Conservation (phyloP, 2,797 vertebrate species). For the Sylvilagus floridanus region DNA sequence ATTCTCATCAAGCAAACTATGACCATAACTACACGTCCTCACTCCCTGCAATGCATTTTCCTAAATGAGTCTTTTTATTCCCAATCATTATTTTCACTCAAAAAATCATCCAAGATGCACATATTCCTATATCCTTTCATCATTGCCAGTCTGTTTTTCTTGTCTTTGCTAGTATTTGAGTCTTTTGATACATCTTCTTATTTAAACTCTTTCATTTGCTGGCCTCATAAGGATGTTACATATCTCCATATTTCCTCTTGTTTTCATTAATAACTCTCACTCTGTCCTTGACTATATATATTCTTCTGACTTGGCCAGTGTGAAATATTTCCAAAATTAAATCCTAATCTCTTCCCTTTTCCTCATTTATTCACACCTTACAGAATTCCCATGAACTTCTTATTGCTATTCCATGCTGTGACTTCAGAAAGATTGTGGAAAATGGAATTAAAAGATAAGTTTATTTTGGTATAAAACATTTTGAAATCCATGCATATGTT, state of each 20-base stretch:
- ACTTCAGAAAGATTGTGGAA: no score
- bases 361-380: neutral
- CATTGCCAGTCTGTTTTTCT: neutral
- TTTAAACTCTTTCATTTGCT: neutral
- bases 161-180: neutral
- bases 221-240: neutral
- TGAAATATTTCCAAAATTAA: neutral
- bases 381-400: neutral
- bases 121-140: neutral
- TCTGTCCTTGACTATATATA: neutral
- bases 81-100: neutral
- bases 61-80: neutral
- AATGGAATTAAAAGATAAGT: no score
- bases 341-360: neutral
- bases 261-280: neutral
- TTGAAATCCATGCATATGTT: no score
- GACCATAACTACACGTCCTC: rapidly evolving
- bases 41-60: neutral
- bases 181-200: neutral
- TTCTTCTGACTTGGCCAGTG: neutral
- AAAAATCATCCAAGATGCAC: rapidly evolving
- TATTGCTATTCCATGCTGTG: neutral
- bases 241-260: neutral
- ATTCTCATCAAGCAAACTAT: neutral
- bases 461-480: no score